Evolutionary conservation across 2,888 invertebrate genomes (phyloP), one percentile per base, ranked within the genome.

Genomic region (Candidula unifasciata): DNA sequence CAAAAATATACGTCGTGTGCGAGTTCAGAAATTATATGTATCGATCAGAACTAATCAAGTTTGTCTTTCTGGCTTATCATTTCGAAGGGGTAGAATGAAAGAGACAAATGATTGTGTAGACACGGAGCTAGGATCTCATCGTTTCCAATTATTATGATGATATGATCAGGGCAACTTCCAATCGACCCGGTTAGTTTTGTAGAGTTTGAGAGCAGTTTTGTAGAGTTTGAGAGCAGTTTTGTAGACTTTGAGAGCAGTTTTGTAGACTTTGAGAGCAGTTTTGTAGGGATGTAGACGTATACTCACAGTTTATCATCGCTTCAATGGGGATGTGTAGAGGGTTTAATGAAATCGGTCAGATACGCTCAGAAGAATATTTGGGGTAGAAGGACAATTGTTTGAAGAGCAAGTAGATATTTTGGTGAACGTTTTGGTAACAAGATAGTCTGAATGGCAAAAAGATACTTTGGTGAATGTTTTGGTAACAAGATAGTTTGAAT

Each of bases 21-120:
- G 30, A 74, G 74, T 74, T 74, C 30, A 74, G 54, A 74, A 74
- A 74, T 74, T 74, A 74, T 74, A 10, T 2, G n/a, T 13, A 74
- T 74, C 54, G 74, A 74, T 54, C 54, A 54, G 30, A 30, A 30
- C 74, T 74, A 74, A 74, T 74, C 74, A 74, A 21, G 74, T 74
- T 54, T 74, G 74, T 74, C 54, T 30, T 74, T 33, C 54, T 74
- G 74, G 74, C 54, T 74, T 74, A 52, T 74, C 74, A 74, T 74
- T 74, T 27, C 54, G 30, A 30, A 54, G 54, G 27, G 74, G 16
- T 24, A 21, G 74, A 54, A 54, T 52, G 33, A 54, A 30, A 54
- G 54, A 74, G 74, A 74, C 54, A 54, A 54, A 33, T 54, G 54
- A 54, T 54, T 18, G 18, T 30, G 74, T 54, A 30, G 74, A 74